These are phyloP conservation scores for Mamestra configurata DNA, from an alignment of 1,140 invertebrate species.

Conservation along the genomic window DNA sequence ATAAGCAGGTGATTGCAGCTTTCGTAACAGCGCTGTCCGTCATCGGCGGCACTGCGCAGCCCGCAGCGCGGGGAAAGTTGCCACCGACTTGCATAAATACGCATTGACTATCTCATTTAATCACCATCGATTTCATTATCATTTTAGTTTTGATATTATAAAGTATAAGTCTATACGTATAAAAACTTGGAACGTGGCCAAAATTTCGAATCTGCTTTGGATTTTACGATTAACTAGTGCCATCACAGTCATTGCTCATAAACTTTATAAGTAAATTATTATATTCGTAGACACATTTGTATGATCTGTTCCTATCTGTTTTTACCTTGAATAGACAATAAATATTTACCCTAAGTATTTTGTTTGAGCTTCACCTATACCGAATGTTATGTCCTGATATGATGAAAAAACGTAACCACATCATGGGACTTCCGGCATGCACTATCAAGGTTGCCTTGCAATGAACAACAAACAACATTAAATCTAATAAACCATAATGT, in stretches of 20 bases:
- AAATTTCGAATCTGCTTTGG: constrained; percentile 9
- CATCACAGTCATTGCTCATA: constrained; percentile 29
- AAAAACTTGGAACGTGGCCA: constrained; percentile 52
- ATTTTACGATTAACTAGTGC: constrained; percentile 42
- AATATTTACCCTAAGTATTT: not conserved
- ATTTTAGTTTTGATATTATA: constrained; percentile 49
- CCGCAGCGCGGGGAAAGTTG: constrained; percentile 75
- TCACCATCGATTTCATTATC: constrained; percentile 77
- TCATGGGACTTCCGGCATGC: not conserved
- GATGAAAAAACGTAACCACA: not conserved
- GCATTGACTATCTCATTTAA: constrained; percentile 60
- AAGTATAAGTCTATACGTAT: constrained; percentile 1
- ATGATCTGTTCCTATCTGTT: not conserved
- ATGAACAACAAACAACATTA: constrained; percentile 10
- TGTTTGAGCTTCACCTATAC: not conserved
- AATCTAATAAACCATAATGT: constrained; percentile 13
- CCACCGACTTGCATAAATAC: constrained; percentile 75
- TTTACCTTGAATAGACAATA: not conserved
- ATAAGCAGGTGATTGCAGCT: constrained; percentile 76
- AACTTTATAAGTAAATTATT: constrained; percentile 39
- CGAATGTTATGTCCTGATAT: not conserved
- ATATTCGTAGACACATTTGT: constrained; percentile 13
- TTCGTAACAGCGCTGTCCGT: constrained; percentile 81
- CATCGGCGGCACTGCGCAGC: constrained; percentile 56
- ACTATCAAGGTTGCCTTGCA: not conserved